Evolutionary conservation across 53 echinoderm and acorn worm species (phyloP).

Genomic region (Luidia sarsii): DNA sequence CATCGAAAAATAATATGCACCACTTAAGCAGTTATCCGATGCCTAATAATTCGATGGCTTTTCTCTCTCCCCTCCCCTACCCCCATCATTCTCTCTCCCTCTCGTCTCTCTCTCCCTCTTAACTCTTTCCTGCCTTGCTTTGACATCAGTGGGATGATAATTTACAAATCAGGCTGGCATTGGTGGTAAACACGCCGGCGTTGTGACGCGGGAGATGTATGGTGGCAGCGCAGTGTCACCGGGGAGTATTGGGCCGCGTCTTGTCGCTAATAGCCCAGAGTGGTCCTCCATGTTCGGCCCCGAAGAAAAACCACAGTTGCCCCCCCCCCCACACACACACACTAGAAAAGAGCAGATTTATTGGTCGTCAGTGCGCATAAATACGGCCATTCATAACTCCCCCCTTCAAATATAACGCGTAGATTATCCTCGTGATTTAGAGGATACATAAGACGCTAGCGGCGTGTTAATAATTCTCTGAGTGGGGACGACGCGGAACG

Average conservation of each 20-base stretch:
- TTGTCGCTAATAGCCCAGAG: not conserved
- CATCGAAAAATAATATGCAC: not conserved
- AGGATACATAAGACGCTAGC: slow-evolving; percentile 14
- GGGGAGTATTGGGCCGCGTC: too few relatives aligned
- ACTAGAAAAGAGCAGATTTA: slow-evolving; percentile 41
- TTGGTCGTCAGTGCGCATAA: slow-evolving; percentile 32
- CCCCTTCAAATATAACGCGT: slow-evolving; percentile 1
- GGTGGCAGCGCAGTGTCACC: too few relatives aligned
- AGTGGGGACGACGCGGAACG: not conserved
- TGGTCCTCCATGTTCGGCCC: not conserved
- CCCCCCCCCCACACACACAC: too few relatives aligned
- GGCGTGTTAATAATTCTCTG: slow-evolving; percentile 1
- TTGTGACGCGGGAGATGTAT: too few relatives aligned
- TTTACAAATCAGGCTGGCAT: slow-evolving; percentile 60
- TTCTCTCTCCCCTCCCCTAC: too few relatives aligned
- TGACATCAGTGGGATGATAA: slow-evolving; percentile 33
- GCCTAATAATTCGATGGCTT: not conserved
- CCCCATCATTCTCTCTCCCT: too few relatives aligned
- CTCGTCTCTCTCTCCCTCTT: too few relatives aligned
- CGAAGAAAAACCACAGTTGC: too few relatives aligned
- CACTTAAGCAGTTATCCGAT: not conserved
- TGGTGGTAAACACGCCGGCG: slow-evolving; percentile 52
- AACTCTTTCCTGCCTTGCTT: too few relatives aligned
- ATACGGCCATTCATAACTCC: slow-evolving; percentile 29
- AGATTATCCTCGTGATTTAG: slow-evolving; percentile 52